phyloP scores from a whole-genome alignment of 2,113 vertebrate species.

The Sarotherodon lohbergeri region DNA sequence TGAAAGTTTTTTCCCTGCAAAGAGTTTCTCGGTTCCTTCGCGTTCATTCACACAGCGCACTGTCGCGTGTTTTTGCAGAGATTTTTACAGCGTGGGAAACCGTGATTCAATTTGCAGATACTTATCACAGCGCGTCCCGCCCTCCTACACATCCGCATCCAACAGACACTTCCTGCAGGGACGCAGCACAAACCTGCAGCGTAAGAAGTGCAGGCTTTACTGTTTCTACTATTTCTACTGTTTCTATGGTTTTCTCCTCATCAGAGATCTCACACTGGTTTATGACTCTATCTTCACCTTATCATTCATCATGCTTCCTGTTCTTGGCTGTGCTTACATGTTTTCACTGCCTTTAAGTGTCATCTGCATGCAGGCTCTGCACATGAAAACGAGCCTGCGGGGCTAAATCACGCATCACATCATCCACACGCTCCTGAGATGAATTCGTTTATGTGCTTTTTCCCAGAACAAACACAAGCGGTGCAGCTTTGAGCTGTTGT shows the following conservation, averaged over 20 bases:
- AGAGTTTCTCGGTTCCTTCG: rapidly evolving
- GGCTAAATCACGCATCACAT: neutral
- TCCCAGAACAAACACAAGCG: neutral
- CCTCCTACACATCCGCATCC: neutral
- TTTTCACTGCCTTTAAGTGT: neutral
- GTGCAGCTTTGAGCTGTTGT: neutral
- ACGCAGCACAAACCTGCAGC: neutral
- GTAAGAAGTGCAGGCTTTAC: no score
- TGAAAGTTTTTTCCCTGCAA: neutral
- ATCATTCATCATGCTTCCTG: neutral
- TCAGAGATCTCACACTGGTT: neutral
- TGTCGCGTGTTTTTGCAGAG: rapidly evolving
- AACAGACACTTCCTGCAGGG: neutral
- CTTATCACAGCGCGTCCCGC: neutral
- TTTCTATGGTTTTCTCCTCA: neutral
- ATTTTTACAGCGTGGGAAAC: neutral
- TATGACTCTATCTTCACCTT: neutral
- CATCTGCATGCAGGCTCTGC: neutral
- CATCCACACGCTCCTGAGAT: neutral
- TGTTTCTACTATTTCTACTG: neutral
- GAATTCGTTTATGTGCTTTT: rapidly evolving
- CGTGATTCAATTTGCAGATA: neutral
- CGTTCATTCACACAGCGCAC: neutral
- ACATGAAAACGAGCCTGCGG: neutral
- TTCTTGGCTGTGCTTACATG: neutral